Evolutionary conservation across 1,140 invertebrate genomes (phyloP), one percentile per base, ranked within the genome.

Genomic region (Conus ventricosus): DNA sequence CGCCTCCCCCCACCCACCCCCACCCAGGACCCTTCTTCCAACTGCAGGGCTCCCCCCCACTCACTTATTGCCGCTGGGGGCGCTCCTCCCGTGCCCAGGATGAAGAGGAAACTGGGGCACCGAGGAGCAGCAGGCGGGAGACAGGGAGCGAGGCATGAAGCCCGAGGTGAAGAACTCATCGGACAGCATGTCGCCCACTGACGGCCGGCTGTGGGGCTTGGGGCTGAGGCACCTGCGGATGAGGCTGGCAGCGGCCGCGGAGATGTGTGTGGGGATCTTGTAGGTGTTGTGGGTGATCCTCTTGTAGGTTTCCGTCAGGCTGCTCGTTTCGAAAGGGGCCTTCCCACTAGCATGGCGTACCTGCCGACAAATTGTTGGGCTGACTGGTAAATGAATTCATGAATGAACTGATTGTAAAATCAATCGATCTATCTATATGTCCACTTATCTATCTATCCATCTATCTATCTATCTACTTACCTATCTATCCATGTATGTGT

Each of bases 251-350:
- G 94, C 94, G n/a, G 90, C 25, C 5, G 87, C 67, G 75, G 95
- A 95, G 39, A 95, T 87, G 88, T 92, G 92, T 54, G 91, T 80
- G 8, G 95, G 95, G 67, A 95, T 82, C 23, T 87, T 87, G 89
- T 94, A 95, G 78, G 91, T 92, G 86, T 95, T 95, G 83, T 92
- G 91, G 15, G 93, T 93, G 3, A 95, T 95, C 51, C 94, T 87
- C 25, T 93, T 89, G 88, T 95, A 95, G 0, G 95, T 95, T 86
- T 95, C 95, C 82, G 95, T 95, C 17, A 95, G 89, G 6, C 94
- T 94, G 25, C 93, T 90, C 1, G 94, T 95, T 91, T 95, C 94
- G 89, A 95, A 95, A 39, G 95, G 95, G 94, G 94, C 55, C 93
- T 91, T 51, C 95, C 95, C 53, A 94, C 92, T 53, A 95, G 88